Base-by-base conservation (phyloP, 2,113 vertebrate species). In the Periophthalmus modestus region DNA sequence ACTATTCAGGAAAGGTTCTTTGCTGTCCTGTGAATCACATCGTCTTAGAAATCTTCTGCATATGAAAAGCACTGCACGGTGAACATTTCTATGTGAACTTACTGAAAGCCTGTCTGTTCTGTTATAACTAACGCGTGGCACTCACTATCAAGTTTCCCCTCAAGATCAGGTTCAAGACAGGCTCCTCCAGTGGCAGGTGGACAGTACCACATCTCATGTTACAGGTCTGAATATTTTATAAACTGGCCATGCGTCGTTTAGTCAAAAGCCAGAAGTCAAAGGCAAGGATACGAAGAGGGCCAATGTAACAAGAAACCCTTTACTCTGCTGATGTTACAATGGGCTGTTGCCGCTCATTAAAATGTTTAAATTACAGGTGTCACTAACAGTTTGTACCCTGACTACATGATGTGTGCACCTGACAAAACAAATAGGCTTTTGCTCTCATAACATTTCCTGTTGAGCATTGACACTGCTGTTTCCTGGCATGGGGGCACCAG, bases 211-310 rank as follows among this genome's bases (percentile, higher is more conserved):
- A 1, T 75, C 80, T 93, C 87, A 72, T 39, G 21, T 93, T 92
- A 85, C 91, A 50, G 52, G 59, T 65, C 21, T 94, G 63, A 94
- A 94, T 93, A 90, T 92, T 94, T 94, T 4, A 94, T 91, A 24
- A 55, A 67, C 24, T 47, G n/a, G 66, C 76, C 79, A 81, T n/a
- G 10, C 1, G 46, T 24, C 63, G 61, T 77, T 71, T 72, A 15
- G 19, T 82, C 59, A 80, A 75, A 86, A 74, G 83, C 82, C 87
- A 87, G 68, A 77, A 86, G 87, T 89, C 81, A 84, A 74, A 75
- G 55, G 75, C 55, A 52, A 71, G 46, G 57, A 34, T 24, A 13
- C 21, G n/a, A 71, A 34, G 72, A 9, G 39, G 10, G 19, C 33
- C 21, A 52, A 73, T 74, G 89, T 75, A 87, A 89, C 68, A 24